Evolutionary conservation across 2,888 invertebrate species (phyloP), one percentile per base, ranked within the genome.

Genomic region (Amiota minor): DNA sequence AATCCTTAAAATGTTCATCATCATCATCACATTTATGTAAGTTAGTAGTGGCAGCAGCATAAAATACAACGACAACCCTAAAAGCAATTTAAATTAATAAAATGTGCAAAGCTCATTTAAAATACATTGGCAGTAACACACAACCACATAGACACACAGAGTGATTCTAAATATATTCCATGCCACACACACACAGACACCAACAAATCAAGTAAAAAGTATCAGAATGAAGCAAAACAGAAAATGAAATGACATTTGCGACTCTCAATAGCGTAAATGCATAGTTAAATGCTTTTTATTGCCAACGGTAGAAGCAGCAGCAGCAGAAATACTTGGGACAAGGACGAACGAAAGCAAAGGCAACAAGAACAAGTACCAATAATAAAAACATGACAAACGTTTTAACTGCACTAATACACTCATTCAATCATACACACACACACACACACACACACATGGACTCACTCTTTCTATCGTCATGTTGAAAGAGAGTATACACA

Each of bases 261-360:
- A 78, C 83, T 79, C 83, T 83, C 79, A 79, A 83, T 85, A 83
- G 81, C 50, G 47, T 72, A 74, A 69, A 84, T 85, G 79, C 81
- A 85, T 82, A 79, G 82, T 83, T 85, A 86, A 86, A 86, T 82
- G 81, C 79, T 85, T 85, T 84, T 80, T 83, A 83, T 84, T 84
- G 79, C 83, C 81, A 76, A 72, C 80, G 77, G 73, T 70, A 59
- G 53, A 50, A 59, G 14, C 70, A 65, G 45, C 65, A 67, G 45
- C 68, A 77, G 47, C 74, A 80, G 70, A 73, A 75, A 74, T 74
- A 75, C 75, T 45, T 35, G 59, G 61, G 59, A 75, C 59, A 70
- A 59, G 59, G 59, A 59, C 59, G 59, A 20, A 59, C 59, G 12
- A 59, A 16, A 59, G 20, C 20, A 59, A 56, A n/a, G 16, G 18